These are phyloP conservation scores for Cerceris rybyensis DNA, from an alignment of 2,888 invertebrate species.

Conservation along the genomic window DNA sequence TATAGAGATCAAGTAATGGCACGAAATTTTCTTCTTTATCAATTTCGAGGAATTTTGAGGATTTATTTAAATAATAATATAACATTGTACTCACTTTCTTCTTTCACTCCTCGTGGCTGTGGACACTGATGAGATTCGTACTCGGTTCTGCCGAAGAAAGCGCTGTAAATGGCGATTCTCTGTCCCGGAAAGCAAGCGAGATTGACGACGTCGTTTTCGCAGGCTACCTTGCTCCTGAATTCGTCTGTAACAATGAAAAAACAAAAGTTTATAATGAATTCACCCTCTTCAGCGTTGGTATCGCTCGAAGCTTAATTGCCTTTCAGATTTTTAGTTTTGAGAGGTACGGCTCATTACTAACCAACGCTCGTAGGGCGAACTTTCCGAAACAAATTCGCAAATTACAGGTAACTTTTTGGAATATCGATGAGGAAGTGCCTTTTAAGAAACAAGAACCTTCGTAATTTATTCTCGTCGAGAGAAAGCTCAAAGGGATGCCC, in stretches of 20 bases:
- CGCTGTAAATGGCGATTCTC: conserved; percentile 95
- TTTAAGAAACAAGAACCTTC: background rate
- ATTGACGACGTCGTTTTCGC: conserved; percentile 94
- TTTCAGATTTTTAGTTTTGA: background rate
- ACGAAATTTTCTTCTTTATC: background rate
- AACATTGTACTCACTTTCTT: conserved; percentile 89
- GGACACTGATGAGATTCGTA: conserved; percentile 94
- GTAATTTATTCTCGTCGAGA: background rate
- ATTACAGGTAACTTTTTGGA: too few species aligned
- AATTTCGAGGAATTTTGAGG: background rate
- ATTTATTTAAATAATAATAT: background rate
- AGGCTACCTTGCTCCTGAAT: conserved; percentile 96
- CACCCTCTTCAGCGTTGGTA: background rate
- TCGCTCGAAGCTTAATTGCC: conserved; percentile 17
- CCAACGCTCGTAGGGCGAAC: too few species aligned
- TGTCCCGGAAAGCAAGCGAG: conserved; percentile 94
- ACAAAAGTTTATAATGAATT: conserved; percentile 31
- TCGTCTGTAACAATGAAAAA: conserved; percentile 87
- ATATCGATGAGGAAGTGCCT: too few species aligned
- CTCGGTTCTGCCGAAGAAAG: conserved; percentile 94
- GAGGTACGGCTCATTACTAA: too few species aligned
- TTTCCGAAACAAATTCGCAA: too few species aligned
- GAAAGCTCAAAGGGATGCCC: too few species aligned
- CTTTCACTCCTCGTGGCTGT: conserved; percentile 92
- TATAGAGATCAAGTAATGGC: background rate